Base-by-base conservation (phyloP, 2,888 invertebrate species). In the Glaucopsyche alexis region DNA sequence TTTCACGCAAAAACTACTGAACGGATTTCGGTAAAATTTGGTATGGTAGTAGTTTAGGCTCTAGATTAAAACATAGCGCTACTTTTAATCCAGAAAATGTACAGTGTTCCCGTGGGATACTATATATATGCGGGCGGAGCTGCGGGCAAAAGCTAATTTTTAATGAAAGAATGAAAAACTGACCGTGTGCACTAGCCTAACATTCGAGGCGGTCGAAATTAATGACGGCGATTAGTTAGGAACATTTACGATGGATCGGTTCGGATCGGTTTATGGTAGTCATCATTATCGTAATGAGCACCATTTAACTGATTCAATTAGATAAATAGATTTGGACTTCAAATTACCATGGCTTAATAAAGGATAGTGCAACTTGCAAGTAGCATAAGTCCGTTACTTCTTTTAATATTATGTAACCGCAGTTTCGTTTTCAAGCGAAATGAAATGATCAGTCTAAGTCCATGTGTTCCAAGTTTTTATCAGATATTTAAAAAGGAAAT, bases 221-320 rank as follows among this genome's bases (percentile, higher is more conserved):
- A 60, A 60, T 60, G 60, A 60, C 60, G 19, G 60, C 60, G 60
- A 60, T 60, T 60, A 60, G 60, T 60, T 60, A 60, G 60, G 13
- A 29, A 13, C 60, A 42, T 42, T 42, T 8, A 19, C 11, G 16
- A 55, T 16, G 55, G 19, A 55, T 60, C 13, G 60, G 60, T 11
- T 60, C 60, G 14, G 60, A 9, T 60, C 60, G 38, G 60, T 60
- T 29, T 60, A 60, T 60, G 60, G 60, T 6, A 60, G 60, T 6
- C 60, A 38, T 38, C 29, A 60, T 60, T 60, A 60, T 60, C 60
- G 60, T 60, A 60, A 60, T 60, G 60, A 60, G 60, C 60, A 60
- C 29, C 60, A 60, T 60, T 60, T 60, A 29, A 29, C 60, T 60
- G 14, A 60, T 47, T 47, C 47, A 13, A 47, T 60, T 60, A 60